Evolutionary conservation across 2,888 invertebrate genomes (phyloP).

Genomic region (Phrixothrix hirtus): DNA sequence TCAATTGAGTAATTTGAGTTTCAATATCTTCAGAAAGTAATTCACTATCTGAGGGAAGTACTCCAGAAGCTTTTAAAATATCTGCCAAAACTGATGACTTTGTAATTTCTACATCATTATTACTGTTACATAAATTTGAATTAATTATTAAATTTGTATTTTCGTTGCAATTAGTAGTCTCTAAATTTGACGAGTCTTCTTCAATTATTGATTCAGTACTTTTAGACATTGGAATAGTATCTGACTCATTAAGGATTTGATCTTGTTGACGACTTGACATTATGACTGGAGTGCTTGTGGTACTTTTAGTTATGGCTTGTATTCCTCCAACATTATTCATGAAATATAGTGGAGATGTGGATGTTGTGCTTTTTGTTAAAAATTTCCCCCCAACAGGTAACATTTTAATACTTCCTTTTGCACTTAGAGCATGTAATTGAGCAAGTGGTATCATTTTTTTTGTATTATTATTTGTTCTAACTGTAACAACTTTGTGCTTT

Average conservation of each 20-base stretch:
- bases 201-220: not conserved
- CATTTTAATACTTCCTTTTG: constrained; percentile 53
- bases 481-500: constrained; percentile 53
- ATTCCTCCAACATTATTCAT: constrained; percentile 41
- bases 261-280: constrained; percentile 35
- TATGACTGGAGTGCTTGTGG: constrained; percentile 35
- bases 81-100: constrained; percentile 38
- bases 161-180: constrained; percentile 3
- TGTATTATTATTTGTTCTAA: constrained; percentile 45
- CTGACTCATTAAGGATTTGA: not conserved
- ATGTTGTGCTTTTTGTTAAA: constrained; percentile 44
- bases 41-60: constrained; percentile 31
- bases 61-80: constrained; percentile 37
- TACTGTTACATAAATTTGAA: constrained; percentile 1
- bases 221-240: not conserved
- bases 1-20: constrained; percentile 36
- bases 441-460: constrained; percentile 53
- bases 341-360: constrained; percentile 44
- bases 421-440: constrained; percentile 53
- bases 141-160: constrained; percentile 10
- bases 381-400: constrained; percentile 51
- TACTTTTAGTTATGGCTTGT: constrained; percentile 37
- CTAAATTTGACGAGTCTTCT: constrained; percentile 1
- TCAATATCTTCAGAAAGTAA: constrained; percentile 34
- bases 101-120: constrained; percentile 7